Percentiles rank a stretch among this genome's conserved stretches.
Evolutionary conservation across 2,888 invertebrate species (phyloP).

Genomic region (Philaethria dido): DNA sequence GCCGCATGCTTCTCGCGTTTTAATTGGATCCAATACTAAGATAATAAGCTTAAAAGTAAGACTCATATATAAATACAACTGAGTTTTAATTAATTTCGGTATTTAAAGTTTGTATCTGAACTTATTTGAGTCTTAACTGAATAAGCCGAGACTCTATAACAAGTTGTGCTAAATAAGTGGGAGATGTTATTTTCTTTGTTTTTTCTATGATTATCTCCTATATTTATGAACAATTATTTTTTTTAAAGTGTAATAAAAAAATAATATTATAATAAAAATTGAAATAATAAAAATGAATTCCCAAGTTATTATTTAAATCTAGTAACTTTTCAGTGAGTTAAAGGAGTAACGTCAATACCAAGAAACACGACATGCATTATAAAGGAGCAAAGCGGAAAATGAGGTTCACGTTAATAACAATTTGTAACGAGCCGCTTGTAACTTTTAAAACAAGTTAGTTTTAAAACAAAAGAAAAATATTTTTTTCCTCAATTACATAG

Average conservation of each 20-base stretch:
- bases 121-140: no score
- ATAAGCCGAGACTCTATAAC: no score
- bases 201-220: no score
- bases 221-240: no score
- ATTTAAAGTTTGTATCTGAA: no score
- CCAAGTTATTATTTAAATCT: neutral
- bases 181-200: no score
- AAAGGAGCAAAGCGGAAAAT: neutral
- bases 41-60: constrained; percentile 28
- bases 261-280: neutral
- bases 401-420: neutral
- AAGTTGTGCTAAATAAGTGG: no score
- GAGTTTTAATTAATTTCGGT: no score
- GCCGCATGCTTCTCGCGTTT: constrained; percentile 55
- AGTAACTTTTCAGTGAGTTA: constrained; percentile 2
- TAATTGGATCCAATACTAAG: constrained; percentile 64
- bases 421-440: neutral
- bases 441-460: neutral
- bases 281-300: neutral
- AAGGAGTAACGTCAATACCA: neutral
- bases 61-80: neutral
- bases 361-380: neutral
- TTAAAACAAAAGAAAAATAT: no score
- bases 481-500: no score
- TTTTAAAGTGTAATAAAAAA: no score